Conservation (phyloP, 2,113 vertebrate genomes). For the Ictalurus punctatus region DNA sequence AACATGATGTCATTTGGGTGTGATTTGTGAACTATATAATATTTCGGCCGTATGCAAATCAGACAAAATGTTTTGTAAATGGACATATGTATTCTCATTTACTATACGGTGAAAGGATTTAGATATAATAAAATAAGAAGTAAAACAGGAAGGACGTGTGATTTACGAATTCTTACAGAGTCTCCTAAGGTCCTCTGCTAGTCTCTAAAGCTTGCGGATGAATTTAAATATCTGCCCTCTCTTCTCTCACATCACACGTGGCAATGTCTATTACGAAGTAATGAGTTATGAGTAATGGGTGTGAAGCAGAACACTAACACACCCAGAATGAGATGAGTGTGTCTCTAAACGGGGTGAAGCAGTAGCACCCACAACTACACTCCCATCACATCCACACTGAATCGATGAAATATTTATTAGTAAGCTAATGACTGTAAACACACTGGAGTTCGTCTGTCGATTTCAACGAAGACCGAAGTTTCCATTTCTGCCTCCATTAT, state of each 20-base stretch:
- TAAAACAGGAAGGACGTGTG: neutral
- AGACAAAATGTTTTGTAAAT: neutral
- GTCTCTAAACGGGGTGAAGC: neutral
- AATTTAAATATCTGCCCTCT: neutral
- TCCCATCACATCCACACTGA: neutral
- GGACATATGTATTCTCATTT: neutral
- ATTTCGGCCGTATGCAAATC: neutral
- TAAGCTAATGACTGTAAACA: neutral
- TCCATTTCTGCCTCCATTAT: no score
- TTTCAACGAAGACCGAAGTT: no score
- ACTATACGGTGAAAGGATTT: neutral
- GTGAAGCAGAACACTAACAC: neutral
- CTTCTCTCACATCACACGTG: neutral
- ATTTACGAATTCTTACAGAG: neutral
- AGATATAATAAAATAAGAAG: neutral
- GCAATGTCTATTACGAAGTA: neutral
- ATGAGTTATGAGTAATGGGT: neutral
- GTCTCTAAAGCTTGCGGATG: neutral
- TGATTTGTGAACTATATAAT: neutral
- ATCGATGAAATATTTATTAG: neutral
- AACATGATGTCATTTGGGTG: neutral
- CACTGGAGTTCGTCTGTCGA: no score
- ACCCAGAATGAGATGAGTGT: neutral
- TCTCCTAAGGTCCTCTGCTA: neutral
- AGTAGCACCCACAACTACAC: neutral